phyloP scores from a whole-genome alignment of 2,888 invertebrate species.

The Biston betularia region DNA sequence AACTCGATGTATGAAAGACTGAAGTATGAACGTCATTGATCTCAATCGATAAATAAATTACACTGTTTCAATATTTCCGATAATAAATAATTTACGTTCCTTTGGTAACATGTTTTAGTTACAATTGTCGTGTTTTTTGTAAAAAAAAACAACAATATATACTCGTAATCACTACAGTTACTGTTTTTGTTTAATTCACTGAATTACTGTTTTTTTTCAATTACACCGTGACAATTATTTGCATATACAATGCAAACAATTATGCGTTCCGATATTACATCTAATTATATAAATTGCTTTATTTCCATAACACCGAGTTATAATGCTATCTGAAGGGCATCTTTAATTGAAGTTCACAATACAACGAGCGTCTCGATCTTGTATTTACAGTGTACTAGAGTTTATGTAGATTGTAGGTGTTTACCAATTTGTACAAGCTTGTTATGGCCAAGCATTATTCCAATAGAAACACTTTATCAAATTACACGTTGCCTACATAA shows the following conservation, averaged over 20 bases:
- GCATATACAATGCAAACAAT: neutral
- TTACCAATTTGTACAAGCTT: slow-evolving; percentile 30
- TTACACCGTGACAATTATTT: slow-evolving; percentile 15
- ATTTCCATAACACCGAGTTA: slow-evolving; percentile 27
- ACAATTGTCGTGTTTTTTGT: neutral
- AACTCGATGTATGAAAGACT: neutral
- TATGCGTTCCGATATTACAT: slow-evolving; percentile 1
- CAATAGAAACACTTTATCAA: slow-evolving; percentile 32
- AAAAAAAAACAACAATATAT: neutral
- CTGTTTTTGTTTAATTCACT: neutral
- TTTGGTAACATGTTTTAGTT: no score
- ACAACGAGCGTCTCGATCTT: neutral
- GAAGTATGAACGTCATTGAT: neutral
- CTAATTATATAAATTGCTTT: slow-evolving; percentile 27
- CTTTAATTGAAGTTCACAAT: slow-evolving; percentile 4
- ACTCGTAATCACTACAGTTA: neutral
- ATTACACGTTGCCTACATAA: slow-evolving; percentile 26
- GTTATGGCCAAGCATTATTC: slow-evolving; percentile 24
- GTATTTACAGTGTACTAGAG: slow-evolving; percentile 7
- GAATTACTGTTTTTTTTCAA: slow-evolving; percentile 10
- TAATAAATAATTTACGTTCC: neutral
- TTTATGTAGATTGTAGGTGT: slow-evolving; percentile 23
- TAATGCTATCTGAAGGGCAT: slow-evolving; percentile 30
- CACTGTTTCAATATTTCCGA: neutral
- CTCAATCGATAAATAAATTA: neutral